Percentiles rank a stretch among this genome's conserved stretches.
Conservation (phyloP, 2,797 vertebrate genomes). For the Enteromius thamalakanensis region DNA sequence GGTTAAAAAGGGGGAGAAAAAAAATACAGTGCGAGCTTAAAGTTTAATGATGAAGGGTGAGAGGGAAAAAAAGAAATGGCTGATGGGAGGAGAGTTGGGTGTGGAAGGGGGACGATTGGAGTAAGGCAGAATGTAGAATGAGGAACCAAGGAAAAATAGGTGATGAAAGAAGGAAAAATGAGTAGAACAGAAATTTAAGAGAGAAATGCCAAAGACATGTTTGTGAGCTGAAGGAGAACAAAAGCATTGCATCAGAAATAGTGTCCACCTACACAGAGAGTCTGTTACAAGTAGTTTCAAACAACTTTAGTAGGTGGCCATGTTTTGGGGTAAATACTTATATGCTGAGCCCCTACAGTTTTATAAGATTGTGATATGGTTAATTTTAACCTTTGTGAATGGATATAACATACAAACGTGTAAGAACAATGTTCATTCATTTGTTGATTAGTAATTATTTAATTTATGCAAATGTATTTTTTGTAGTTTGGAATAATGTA, state of each 20-base stretch:
- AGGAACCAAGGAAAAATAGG: neutral
- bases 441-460: neutral
- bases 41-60: constrained; percentile 47
- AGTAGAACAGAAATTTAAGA: neutral
- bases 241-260: constrained; percentile 10
- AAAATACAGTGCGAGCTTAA: constrained; percentile 48
- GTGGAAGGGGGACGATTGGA: neutral
- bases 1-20: constrained; percentile 22
- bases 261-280: neutral
- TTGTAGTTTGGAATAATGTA: neutral
- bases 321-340: neutral
- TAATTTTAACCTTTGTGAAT: neutral
- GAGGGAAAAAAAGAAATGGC: constrained; percentile 2
- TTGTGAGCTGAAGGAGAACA: constrained; percentile 21
- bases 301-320: neutral
- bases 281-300: neutral
- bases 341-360: neutral
- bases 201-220: neutral
- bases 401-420: neutral
- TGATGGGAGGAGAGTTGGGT: neutral
- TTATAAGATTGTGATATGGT: neutral
- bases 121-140: neutral
- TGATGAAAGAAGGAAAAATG: neutral
- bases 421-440: too few species aligned
- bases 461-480: neutral